Evolutionary conservation across 2,888 invertebrate species (phyloP).

Genomic region (Eupithecia insigniata): DNA sequence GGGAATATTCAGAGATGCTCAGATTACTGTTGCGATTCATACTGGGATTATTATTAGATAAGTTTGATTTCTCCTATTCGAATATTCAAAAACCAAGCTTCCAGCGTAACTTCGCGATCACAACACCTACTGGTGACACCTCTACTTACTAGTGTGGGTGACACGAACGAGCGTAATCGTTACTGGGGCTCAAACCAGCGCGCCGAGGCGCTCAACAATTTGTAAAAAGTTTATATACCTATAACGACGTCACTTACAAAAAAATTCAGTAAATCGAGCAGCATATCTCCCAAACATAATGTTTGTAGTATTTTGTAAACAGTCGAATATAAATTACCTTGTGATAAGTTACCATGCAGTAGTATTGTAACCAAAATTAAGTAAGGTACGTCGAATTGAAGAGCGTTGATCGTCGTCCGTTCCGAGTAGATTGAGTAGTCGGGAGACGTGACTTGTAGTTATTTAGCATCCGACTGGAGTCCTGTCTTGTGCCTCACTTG

Average conservation of each 20-base stretch:
- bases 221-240: background rate
- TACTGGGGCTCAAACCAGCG: background rate
- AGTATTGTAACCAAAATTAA: no score
- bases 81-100: background rate
- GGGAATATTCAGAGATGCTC: background rate
- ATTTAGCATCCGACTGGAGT: no score
- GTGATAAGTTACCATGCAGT: no score
- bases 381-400: no score
- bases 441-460: no score
- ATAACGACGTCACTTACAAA: background rate
- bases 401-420: no score
- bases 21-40: background rate
- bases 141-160: background rate
- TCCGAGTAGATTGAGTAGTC: no score
- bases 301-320: background rate
- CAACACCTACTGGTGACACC: no score
- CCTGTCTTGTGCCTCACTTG: no score
- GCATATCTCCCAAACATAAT: background rate
- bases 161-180: background rate
- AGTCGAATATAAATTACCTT: background rate
- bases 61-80: background rate
- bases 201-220: background rate
- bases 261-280: background rate
- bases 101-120: background rate
- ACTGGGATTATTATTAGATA: background rate